A percentile compares a stretch with the other conserved stretches of the same genome.
Conservation (phyloP, 2,113 vertebrate species). For the Rana temporaria region DNA sequence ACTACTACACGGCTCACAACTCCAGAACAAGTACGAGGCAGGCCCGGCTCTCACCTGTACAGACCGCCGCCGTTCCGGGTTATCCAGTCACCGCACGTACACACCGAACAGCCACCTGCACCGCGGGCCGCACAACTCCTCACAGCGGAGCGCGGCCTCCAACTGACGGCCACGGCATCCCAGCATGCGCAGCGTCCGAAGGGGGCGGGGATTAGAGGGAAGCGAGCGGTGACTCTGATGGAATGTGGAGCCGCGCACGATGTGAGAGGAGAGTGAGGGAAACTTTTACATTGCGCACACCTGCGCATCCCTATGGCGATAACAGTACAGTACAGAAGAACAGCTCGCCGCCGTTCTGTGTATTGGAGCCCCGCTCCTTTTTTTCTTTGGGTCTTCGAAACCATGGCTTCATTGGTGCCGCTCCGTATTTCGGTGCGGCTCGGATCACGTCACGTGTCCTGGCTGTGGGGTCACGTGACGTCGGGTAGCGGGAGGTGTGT, state of each 20-base stretch:
- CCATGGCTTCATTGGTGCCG: not conserved
- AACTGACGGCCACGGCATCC: conserved; percentile 14
- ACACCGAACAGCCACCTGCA: not conserved
- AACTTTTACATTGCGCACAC: too few relatives aligned
- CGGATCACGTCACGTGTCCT: too few relatives aligned
- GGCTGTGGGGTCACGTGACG: too few relatives aligned
- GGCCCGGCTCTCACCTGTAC: not conserved
- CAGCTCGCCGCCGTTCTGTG: too few relatives aligned
- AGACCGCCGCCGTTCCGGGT: not conserved
- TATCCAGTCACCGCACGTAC: not conserved
- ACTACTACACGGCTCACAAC: not conserved
- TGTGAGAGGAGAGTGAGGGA: too few relatives aligned
- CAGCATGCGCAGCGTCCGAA: not conserved
- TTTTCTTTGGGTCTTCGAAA: not conserved
- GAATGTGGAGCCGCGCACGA: too few relatives aligned
- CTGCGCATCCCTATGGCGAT: too few relatives aligned
- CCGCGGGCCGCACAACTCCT: conserved; percentile 11
- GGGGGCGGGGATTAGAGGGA: not conserved
- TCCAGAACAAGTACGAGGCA: not conserved
- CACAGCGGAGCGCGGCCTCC: conserved; percentile 42
- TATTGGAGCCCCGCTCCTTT: not conserved
- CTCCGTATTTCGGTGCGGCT: too few relatives aligned
- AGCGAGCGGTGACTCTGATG: too few relatives aligned
- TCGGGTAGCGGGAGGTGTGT: too few relatives aligned
- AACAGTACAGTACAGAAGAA: too few relatives aligned